phyloP scores from a whole-genome alignment of 1,140 invertebrate species.

The Lepidotrigona ventralis region DNA sequence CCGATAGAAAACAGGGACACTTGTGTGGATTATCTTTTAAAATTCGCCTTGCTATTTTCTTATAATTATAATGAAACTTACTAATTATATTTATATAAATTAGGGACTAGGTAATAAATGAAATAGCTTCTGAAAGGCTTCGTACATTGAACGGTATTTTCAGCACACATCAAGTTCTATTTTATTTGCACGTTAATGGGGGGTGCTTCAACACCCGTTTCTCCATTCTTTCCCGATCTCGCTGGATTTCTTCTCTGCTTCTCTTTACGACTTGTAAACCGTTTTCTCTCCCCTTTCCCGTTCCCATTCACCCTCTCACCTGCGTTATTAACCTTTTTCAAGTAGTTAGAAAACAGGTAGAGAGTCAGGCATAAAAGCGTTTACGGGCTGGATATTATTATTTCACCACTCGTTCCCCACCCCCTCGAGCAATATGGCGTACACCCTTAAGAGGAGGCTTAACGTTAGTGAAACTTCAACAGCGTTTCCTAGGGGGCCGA shows the following conservation, averaged over 20 bases:
- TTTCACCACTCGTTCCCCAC: constrained; percentile 10
- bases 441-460: constrained; percentile 10
- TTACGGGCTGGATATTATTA: constrained; percentile 48
- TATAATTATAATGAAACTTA: too few relatives aligned
- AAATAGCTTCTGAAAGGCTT: too few relatives aligned
- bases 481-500: background rate
- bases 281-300: background rate
- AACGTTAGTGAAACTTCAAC: constrained; percentile 25
- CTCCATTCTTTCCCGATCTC: background rate
- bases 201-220: background rate
- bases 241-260: background rate
- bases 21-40: too few relatives aligned
- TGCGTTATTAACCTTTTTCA: constrained; percentile 45
- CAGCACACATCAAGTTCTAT: too few relatives aligned
- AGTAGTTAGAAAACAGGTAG: constrained; percentile 24
- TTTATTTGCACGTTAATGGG: too few relatives aligned
- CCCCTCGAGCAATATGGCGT: background rate
- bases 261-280: background rate
- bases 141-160: too few relatives aligned
- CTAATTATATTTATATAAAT: too few relatives aligned
- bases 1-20: too few relatives aligned
- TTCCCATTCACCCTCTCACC: background rate
- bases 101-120: too few relatives aligned
- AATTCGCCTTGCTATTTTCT: too few relatives aligned
- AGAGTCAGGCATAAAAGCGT: constrained; percentile 37